These are phyloP conservation scores for Lepidochrysops patricia DNA, from an alignment of 2,888 invertebrate genomes.

Conservation along the genomic window DNA sequence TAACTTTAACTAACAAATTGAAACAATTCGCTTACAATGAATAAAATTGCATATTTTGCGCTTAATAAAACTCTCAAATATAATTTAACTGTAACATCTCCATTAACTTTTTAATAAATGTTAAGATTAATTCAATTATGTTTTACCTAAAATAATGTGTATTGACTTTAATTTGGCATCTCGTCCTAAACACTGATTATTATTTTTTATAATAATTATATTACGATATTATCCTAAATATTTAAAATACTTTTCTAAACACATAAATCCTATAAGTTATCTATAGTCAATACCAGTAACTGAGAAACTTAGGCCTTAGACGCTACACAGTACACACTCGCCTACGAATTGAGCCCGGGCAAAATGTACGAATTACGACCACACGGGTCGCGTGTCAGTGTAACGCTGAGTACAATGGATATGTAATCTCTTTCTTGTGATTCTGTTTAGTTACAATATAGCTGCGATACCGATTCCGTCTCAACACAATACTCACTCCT, in stretches of 20 bases:
- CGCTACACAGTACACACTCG: slow-evolving; percentile 67
- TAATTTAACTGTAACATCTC: slow-evolving; percentile 74
- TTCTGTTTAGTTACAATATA: slow-evolving; percentile 34
- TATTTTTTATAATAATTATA: slow-evolving; percentile 54
- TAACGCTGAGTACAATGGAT: slow-evolving; percentile 62
- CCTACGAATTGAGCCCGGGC: slow-evolving; percentile 45
- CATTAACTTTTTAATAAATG: slow-evolving; percentile 71
- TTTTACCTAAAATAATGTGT: slow-evolving; percentile 77
- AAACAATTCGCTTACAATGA: slow-evolving; percentile 73
- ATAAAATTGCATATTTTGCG: slow-evolving; percentile 72
- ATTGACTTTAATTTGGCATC: slow-evolving; percentile 82
- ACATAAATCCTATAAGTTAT: slow-evolving; percentile 72
- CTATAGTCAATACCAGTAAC: slow-evolving; percentile 69
- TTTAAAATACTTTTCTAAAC: slow-evolving; percentile 75
- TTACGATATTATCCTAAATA: slow-evolving; percentile 68
- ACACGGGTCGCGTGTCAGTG: slow-evolving; percentile 44
- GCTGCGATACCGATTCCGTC: slow-evolving; percentile 50
- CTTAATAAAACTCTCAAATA: slow-evolving; percentile 75
- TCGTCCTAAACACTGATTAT: slow-evolving; percentile 73
- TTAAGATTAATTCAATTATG: slow-evolving; percentile 70
- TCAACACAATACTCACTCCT: slow-evolving; percentile 48
- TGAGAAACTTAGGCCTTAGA: slow-evolving; percentile 66
- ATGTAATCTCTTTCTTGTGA: slow-evolving; percentile 55
- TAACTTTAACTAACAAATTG: slow-evolving; percentile 74
- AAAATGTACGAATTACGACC: slow-evolving; percentile 21